These are phyloP conservation scores for Leptoteleia sp. DNA, from an alignment of 1,140 invertebrate genomes.

Conservation along the genomic window DNA sequence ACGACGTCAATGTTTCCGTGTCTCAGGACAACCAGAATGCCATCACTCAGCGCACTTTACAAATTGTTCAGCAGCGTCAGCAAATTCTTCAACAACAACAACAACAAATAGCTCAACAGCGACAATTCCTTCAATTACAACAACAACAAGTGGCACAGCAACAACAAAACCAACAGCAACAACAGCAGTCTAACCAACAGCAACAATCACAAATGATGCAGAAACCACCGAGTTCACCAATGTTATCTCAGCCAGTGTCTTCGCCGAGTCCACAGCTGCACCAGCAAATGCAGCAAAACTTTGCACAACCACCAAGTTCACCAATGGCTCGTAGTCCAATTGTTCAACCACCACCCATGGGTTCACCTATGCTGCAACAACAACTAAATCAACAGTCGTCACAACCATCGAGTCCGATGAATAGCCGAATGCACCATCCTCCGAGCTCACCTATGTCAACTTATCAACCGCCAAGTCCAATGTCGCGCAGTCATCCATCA, in stretches of 20 bases:
- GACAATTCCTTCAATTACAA: constrained; percentile 81
- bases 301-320: constrained; percentile 84
- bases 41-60: constrained; percentile 73
- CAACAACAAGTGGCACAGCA: constrained; percentile 80
- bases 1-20: constrained; percentile 70
- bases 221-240: constrained; percentile 81
- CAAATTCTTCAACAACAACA: constrained; percentile 80
- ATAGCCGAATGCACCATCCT: constrained; percentile 74
- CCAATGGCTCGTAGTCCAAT: constrained; percentile 85
- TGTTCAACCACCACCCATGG: constrained; percentile 80
- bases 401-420: constrained; percentile 79
- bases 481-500: constrained; percentile 76
- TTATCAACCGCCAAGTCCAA: constrained; percentile 81
- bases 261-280: constrained; percentile 82
- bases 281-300: constrained; percentile 81
- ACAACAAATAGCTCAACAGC: constrained; percentile 80
- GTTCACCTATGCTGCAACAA: constrained; percentile 82
- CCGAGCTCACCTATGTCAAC: constrained; percentile 79
- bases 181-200: constrained; percentile 72
- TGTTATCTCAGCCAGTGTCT: constrained; percentile 82
- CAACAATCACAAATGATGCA: constrained; percentile 77
- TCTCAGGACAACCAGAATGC: constrained; percentile 69
- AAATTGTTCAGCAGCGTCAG: constrained; percentile 81
- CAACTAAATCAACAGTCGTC: constrained; percentile 79
- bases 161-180: constrained; percentile 70